phyloP scores from a whole-genome alignment of 2,888 invertebrate genomes.

The Pherbina coryleti region DNA sequence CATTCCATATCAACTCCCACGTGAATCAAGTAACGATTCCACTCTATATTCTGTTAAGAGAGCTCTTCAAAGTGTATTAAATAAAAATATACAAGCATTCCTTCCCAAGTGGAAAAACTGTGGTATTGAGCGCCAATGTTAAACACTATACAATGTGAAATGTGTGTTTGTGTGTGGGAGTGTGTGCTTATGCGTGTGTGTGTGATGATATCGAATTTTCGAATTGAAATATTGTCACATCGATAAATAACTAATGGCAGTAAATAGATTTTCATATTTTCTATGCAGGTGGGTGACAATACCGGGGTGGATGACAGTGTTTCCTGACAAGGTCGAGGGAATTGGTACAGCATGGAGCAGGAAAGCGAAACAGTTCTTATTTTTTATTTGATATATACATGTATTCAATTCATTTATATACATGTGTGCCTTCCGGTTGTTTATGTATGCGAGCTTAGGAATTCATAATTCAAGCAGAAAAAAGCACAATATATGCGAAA shows the following conservation, averaged over 20 bases:
- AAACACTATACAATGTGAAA: too few species aligned
- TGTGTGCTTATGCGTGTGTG: not conserved
- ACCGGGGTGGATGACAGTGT: not conserved
- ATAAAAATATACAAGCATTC: conserved; percentile 2
- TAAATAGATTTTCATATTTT: conserved; percentile 17
- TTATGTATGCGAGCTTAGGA: not conserved
- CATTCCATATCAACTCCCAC: not conserved
- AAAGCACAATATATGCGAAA: not conserved
- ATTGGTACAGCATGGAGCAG: too few species aligned
- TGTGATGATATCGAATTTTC: conserved; percentile 6
- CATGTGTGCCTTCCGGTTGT: not conserved
- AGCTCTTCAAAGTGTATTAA: conserved; percentile 14
- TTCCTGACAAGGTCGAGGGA: too few species aligned
- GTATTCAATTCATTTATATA: not conserved
- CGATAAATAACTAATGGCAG: conserved; percentile 8
- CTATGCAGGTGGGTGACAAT: not conserved
- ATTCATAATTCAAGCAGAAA: not conserved
- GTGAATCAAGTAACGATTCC: not conserved
- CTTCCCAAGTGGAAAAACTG: not conserved
- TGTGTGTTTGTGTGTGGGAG: not conserved
- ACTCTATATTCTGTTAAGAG: not conserved
- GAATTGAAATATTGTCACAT: conserved; percentile 15
- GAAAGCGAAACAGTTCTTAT: too few species aligned
- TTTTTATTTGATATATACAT: too few species aligned
- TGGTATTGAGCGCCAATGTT: not conserved